Evolutionary conservation across 1,140 invertebrate genomes (phyloP), one percentile per base, ranked within the genome.

Genomic region (Drosophila mauritiana): DNA sequence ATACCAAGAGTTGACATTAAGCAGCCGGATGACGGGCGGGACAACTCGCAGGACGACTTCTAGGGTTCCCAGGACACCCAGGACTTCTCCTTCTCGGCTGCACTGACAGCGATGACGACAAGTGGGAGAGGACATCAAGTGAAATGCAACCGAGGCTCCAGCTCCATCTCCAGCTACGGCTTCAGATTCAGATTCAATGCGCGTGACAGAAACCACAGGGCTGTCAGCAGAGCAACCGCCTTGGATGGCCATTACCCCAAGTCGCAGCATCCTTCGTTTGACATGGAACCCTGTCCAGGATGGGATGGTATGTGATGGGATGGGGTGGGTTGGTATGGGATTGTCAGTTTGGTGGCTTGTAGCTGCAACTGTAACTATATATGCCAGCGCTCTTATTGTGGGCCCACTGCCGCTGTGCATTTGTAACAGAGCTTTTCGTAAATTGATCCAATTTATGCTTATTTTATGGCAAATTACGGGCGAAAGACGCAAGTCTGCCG

Each of bases 381-480:
- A 49, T 49, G 68, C 64, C 68, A 70, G 64, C 27, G 36, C 3
- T 34, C 65, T 68, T 42, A 43, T 57, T 70, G 65, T 49, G 46
- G 40, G 64, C 65, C 42, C 49, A 46, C 36, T 55, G 40, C 40
- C 75, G 45, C 68, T 84, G 62, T 58, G 81, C 81, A 81, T 78
- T 85, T 85, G 82, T 75, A 81, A 82, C 64, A 45, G 78, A 86
- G 74, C 82, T 78, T 79, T 88, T 88, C 62, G 83, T 86, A 86
- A 86, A 86, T 88, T 88, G 83, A 86, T 88, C 83, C 83, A 86
- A 86, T 86, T 86, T 86, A 88, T 86, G 83, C 83, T 86, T 86
- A 88, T 88, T 88, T 88, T 82, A 88, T 88, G 78, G 83, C 78
- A 88, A 86, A 86, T 86, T 86, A 88, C 83, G 75, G 82, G 63